Evolutionary conservation across 2,888 invertebrate species (phyloP).

Genomic region (Ecliptopera silaceata): DNA sequence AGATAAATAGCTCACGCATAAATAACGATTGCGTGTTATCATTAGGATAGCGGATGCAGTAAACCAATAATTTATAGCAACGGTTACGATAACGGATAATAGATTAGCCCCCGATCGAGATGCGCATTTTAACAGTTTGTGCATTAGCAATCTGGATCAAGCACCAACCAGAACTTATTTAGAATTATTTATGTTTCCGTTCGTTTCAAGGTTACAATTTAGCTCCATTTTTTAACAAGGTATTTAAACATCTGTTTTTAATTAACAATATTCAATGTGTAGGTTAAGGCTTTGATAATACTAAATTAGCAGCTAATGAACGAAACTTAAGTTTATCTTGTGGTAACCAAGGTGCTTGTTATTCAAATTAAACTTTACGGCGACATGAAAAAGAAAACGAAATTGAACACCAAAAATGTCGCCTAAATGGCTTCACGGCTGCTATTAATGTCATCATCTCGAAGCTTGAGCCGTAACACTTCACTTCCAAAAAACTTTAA

Average conservation of each 20-base stretch:
- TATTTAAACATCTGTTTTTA: neutral
- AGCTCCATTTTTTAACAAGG: neutral
- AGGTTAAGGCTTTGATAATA: too few species aligned
- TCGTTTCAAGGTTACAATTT: neutral
- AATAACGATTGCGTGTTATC: conserved; percentile 18
- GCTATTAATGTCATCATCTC: conserved; percentile 44
- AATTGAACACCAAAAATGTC: conserved; percentile 32
- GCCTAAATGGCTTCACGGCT: conserved; percentile 25
- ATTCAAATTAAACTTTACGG: conserved; percentile 15
- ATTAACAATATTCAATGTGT: too few species aligned
- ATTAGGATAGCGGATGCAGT: conserved; percentile 24
- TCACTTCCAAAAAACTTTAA: conserved; percentile 62
- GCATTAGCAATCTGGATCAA: neutral
- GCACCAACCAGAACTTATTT: neutral
- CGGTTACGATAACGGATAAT: conserved; percentile 23
- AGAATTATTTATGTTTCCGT: neutral
- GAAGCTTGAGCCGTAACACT: conserved; percentile 36
- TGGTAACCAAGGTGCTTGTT: conserved; percentile 12
- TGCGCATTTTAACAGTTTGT: conserved; percentile 6
- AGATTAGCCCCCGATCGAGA: conserved; percentile 12
- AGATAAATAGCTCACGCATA: neutral
- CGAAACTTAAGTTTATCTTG: too few species aligned
- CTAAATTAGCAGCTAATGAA: too few species aligned
- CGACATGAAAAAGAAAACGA: conserved; percentile 33
- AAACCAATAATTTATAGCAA: conserved; percentile 25